Base-by-base conservation (phyloP, 1,140 invertebrate genomes). In the Drosophila kikkawai region DNA sequence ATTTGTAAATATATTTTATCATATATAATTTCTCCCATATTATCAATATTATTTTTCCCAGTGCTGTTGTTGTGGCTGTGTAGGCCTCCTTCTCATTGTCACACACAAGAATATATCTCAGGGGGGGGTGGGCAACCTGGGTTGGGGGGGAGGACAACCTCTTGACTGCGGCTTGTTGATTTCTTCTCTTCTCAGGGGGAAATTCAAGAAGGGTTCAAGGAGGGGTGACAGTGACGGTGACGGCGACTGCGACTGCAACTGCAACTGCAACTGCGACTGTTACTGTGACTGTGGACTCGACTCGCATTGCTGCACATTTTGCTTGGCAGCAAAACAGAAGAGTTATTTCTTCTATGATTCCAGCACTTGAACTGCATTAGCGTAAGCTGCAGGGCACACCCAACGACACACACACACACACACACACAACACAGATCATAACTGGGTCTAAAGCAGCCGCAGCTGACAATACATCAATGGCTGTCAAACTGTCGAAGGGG, bases 291-390 rank as follows among this genome's bases (percentile, higher is more conserved):
- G 55, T 15, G 55, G 61, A 65, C 37, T 51, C 66, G 69, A 58
- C 70, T 75, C 77, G 80, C 80, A 65, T 69, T 82, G 80, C 79
- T 82, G 74, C 74, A 83, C 80, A 84, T 83, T 82, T 82, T 68
- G 57, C 67, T 58, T 42, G 57, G 55, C n/a, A 53, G 39, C 3
- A 61, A 47, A 69, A 68, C 64, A 82, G 57, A 85, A 81, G 75
- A 85, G 70, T 76, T 76, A 83, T 73, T 88, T 86, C 84, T 88
- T 83, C 71, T 83, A 88, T 87, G 83, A 88, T 88, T 78, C 81
- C 67, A 90, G 69, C 84, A 88, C 84, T 88, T 88, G 85, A 88
- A 79, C 85, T 90, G 84, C 84, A 88, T 88, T 88, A 88, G 81
- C 74, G 80, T 90, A 88, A 88, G 84, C 84, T 83, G 76, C 50